These are phyloP conservation scores for Karalla daura DNA, from an alignment of 2,797 vertebrate genomes.

Conservation along the genomic window DNA sequence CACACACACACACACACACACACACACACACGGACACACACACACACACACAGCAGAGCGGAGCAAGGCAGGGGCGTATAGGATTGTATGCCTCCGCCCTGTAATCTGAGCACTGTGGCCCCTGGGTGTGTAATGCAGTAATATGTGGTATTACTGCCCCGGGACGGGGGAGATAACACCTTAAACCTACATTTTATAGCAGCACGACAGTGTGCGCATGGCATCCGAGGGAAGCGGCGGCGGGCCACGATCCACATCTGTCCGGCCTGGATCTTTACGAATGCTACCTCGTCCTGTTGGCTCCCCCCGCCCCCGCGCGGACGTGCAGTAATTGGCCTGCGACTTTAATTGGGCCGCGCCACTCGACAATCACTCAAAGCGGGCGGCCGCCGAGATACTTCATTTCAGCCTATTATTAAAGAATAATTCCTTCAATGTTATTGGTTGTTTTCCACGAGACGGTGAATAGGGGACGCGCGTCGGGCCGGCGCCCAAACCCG, in stretches of 20 bases:
- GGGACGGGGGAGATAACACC: constrained; percentile 71
- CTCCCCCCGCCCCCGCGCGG: not conserved
- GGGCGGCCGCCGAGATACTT: not conserved
- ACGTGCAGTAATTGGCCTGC: not conserved
- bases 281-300: not conserved
- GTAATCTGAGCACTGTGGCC: constrained; percentile 74
- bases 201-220: constrained; percentile 55
- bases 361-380: not conserved
- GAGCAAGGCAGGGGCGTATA: constrained; percentile 66
- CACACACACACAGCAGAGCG: constrained; percentile 30
- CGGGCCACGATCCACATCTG: no score
- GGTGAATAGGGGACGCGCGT: not conserved
- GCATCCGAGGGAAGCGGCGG: constrained; percentile 22
- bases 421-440: not conserved
- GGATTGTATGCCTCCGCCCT: constrained; percentile 65
- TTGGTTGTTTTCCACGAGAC: not conserved
- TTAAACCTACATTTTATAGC: constrained; percentile 80
- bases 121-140: constrained; percentile 83
- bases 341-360: not conserved
- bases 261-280: no score
- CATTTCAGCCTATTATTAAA: not conserved
- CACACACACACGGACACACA: constrained; percentile 25
- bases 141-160: constrained; percentile 82
- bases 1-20: constrained; percentile 24
- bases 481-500: not conserved